Percentiles rank a stretch among this genome's conserved stretches.
Evolutionary conservation across 2,888 invertebrate genomes (phyloP).

Genomic region (Petrolisthes cinctipes): DNA sequence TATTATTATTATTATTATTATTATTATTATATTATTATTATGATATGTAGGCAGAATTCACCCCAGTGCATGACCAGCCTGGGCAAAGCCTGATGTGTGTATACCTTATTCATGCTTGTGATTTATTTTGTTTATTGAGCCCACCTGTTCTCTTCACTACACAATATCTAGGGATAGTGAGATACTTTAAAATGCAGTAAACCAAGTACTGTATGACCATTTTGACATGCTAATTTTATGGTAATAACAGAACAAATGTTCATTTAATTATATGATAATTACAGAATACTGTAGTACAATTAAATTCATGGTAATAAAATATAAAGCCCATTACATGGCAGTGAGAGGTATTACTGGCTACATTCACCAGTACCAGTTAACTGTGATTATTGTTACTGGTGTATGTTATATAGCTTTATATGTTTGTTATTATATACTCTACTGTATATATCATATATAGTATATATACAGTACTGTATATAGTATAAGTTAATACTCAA

Average conservation of each 20-base stretch:
- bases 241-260: too few species aligned
- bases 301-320: not conserved
- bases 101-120: constrained; percentile 15
- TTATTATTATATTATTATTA: too few species aligned
- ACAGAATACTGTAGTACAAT: not conserved
- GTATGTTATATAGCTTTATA: too few species aligned
- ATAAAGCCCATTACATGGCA: constrained; percentile 1
- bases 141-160: constrained; percentile 9
- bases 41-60: not conserved
- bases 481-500: too few species aligned
- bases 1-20: not conserved
- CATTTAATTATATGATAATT: not conserved
- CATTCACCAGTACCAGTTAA: too few species aligned
- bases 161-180: constrained; percentile 16
- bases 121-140: constrained; percentile 15
- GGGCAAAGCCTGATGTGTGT: constrained; percentile 16
- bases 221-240: too few species aligned
- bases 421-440: too few species aligned
- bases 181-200: not conserved
- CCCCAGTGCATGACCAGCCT: constrained; percentile 18
- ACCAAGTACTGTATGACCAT: not conserved
- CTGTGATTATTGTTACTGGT: too few species aligned
- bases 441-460: too few species aligned
- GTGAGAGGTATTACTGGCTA: not conserved
- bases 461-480: too few species aligned